phyloP scores from a whole-genome alignment of 2,797 vertebrate species.

The Micromesistius poutassou region DNA sequence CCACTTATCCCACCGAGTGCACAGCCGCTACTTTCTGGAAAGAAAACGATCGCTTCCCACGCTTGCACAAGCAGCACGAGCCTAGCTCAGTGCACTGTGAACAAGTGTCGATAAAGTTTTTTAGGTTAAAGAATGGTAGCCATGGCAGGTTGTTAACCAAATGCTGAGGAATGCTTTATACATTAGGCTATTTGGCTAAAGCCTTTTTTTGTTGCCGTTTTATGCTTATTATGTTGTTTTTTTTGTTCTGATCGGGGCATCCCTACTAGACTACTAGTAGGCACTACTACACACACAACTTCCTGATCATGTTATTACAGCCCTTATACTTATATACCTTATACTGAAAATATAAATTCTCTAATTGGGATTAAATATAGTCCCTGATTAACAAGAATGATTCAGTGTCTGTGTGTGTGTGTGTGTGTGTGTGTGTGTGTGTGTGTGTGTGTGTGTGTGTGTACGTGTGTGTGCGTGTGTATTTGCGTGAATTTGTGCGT shows the following conservation, averaged over 20 bases:
- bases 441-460: conserved; percentile 4
- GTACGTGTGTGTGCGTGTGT: not conserved
- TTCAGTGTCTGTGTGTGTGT: conserved; percentile 12
- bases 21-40: not conserved
- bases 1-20: not conserved
- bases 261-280: too few relatives aligned
- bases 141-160: too few relatives aligned
- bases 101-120: not conserved
- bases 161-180: too few relatives aligned
- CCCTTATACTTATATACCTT: not conserved
- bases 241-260: too few relatives aligned
- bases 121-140: too few relatives aligned
- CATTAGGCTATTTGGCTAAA: too few relatives aligned
- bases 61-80: not conserved
- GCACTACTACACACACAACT: too few relatives aligned
- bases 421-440: conserved; percentile 4
- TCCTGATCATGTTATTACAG: conserved; percentile 59
- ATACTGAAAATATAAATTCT: conserved; percentile 36
- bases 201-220: too few relatives aligned
- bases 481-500: conserved; percentile 3
- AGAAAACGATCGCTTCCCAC: not conserved
- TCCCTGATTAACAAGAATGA: conserved; percentile 47
- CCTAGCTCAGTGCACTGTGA: not conserved
- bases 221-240: too few relatives aligned
- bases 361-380: conserved; percentile 62